phyloP scores from a whole-genome alignment of 2,113 vertebrate species.

The Chionis minor region DNA sequence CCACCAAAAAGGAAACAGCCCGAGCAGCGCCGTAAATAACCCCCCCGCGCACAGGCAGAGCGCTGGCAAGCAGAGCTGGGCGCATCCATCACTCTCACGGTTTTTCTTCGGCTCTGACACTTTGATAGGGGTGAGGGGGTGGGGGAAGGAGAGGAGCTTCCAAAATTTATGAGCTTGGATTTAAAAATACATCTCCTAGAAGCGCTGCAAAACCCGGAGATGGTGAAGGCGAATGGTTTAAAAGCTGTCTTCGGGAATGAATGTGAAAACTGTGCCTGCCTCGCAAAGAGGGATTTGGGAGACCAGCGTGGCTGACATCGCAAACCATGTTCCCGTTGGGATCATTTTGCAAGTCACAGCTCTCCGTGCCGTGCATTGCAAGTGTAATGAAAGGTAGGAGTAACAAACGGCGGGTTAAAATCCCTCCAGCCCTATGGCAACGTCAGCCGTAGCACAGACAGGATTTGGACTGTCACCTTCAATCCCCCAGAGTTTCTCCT shows the following conservation, averaged over 20 bases:
- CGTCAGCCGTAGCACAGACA: background rate
- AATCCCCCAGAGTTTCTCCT: background rate
- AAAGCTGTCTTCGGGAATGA: background rate
- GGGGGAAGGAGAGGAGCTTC: conserved; percentile 51
- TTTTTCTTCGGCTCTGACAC: conserved; percentile 46
- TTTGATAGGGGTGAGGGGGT: conserved; percentile 39
- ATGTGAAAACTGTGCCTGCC: background rate
- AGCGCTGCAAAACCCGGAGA: background rate
- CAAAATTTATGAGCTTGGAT: conserved; percentile 63
- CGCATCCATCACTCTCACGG: background rate
- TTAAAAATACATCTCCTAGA: conserved; percentile 49
- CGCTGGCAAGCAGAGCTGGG: background rate
- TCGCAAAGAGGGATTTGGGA: background rate
- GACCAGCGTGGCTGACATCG: background rate
- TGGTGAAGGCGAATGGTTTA: background rate
- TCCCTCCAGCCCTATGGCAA: background rate
- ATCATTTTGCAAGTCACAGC: background rate
- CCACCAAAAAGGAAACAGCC: background rate
- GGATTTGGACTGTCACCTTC: background rate
- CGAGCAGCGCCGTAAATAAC: background rate
- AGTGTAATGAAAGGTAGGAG: background rate
- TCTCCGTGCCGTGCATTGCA: background rate
- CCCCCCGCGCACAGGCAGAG: background rate
- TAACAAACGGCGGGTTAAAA: background rate
- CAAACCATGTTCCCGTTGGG: background rate